Percentiles rank a stretch among this genome's conserved stretches.
These are phyloP conservation scores for Hemibagrus wyckioides DNA, from an alignment of 2,113 vertebrate species.

Conservation along the genomic window DNA sequence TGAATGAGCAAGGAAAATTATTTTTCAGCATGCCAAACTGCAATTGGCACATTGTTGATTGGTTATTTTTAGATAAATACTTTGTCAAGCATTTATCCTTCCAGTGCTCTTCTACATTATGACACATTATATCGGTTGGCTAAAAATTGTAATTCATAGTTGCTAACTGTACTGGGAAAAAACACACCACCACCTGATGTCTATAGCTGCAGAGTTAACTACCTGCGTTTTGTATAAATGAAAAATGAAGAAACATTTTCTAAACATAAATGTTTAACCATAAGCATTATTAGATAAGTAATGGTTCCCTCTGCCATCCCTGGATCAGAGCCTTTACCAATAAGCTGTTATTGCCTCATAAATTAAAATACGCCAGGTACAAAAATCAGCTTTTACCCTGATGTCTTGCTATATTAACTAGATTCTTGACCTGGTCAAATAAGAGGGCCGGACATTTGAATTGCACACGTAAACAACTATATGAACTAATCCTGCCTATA, in stretches of 20 bases:
- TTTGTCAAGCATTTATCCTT: not conserved
- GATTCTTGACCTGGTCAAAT: constrained; percentile 11
- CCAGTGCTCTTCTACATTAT: not conserved
- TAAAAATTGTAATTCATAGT: not conserved
- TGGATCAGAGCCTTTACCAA: not conserved
- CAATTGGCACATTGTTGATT: not conserved
- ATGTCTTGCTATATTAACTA: not conserved
- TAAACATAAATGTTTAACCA: not conserved
- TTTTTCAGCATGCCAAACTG: not conserved
- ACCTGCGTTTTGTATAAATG: not conserved
- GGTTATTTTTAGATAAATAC: not conserved
- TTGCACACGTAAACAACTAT: not conserved
- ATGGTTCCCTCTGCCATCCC: not conserved
- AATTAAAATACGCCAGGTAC: not conserved
- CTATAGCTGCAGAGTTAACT: not conserved
- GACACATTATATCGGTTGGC: not conserved
- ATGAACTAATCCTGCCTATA: not conserved
- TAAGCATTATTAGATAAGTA: not conserved
- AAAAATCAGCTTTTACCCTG: not conserved
- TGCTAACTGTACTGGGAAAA: not conserved
- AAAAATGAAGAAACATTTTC: not conserved
- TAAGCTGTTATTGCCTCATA: not conserved
- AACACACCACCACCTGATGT: not conserved
- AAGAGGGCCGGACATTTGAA: not conserved
- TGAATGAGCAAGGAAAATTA: not conserved